Base-by-base conservation (phyloP, 2,113 vertebrate species). In the Tylochromis polylepis region DNA sequence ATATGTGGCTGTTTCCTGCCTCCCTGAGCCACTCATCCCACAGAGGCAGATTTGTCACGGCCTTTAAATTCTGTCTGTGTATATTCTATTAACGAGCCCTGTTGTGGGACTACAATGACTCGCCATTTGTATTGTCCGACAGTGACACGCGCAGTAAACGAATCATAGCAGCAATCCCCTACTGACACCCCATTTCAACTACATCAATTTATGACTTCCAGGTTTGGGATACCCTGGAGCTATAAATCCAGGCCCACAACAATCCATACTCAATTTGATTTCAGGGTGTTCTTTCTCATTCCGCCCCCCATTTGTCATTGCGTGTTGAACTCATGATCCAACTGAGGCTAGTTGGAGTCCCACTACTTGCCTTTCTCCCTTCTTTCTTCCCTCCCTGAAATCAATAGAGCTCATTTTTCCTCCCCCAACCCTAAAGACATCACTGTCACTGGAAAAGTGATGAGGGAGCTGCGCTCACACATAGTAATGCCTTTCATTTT, bases 141-240 rank as follows among this genome's bases (percentile, higher is more conserved):
- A 38, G 77, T 90, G 89, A 89, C 89, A 85, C 65, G 51, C 27
- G 81, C 84, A 81, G 89, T 89, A 90, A 92, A 93, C 87, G 27
- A 91, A 92, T 93, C 85, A 86, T 79, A 72, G 89, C 84, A 38
- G 38, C 91, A 87, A 88, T 90, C 84, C 93, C 91, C 87, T 41
- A 2, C 29, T 82, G 93, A 90, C 49, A 60, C 29, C 60, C 86
- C 84, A 87, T 95, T 94, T 89, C 89, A 91, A 90, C 92, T 81
- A 92, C 93, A 90, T 92, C 92, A 91, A 92, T 92, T 92, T 90
- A 93, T 91, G 94, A 92, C 94, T 95, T 94, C 90, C 91, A 90
- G 83, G 90, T 93, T 72, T 77, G 88, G 72, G 85, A 79, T 36
- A 85, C 86, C 88, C 87, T 31, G 12, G 29, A 72, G 93, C 90